These are phyloP conservation scores for Hycleus cichorii DNA, from an alignment of 1,140 invertebrate species.

Conservation along the genomic window DNA sequence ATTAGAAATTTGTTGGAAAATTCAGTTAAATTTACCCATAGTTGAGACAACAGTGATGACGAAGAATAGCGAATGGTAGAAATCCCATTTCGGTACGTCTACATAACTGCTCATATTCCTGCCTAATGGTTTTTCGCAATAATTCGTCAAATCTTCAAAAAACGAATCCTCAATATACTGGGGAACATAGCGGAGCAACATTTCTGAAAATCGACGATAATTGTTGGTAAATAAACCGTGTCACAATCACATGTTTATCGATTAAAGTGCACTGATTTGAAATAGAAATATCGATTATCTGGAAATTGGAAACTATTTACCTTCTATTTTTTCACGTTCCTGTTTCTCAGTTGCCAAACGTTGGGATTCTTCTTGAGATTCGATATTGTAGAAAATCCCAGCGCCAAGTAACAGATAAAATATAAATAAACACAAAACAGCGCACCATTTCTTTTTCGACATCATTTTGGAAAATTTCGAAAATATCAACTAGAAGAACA, in stretches of 20 bases:
- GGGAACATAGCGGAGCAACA: too few species aligned
- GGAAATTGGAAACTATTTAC: constrained; percentile 45
- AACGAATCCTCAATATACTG: constrained; percentile 27
- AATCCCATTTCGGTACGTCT: constrained; percentile 69
- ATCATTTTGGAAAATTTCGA: constrained; percentile 44
- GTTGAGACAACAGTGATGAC: constrained; percentile 91
- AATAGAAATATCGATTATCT: neutral
- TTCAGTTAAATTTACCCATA: constrained; percentile 59
- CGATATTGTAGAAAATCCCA: constrained; percentile 69
- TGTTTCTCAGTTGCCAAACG: constrained; percentile 47
- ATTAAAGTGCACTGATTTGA: too few species aligned
- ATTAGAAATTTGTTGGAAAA: neutral
- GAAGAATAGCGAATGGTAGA: constrained; percentile 91
- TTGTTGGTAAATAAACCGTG: too few species aligned
- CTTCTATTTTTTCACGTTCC: constrained; percentile 60
- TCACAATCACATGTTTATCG: too few species aligned
- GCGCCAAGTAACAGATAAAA: constrained; percentile 69
- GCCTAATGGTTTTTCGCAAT: constrained; percentile 62
- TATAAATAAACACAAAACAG: constrained; percentile 65
- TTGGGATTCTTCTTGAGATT: constrained; percentile 57
- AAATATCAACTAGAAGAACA: too few species aligned
- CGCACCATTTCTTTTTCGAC: constrained; percentile 74
- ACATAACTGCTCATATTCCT: constrained; percentile 51
- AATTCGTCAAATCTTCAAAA: constrained; percentile 53
- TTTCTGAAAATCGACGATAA: too few species aligned